A percentile compares a stretch with the other conserved stretches of the same genome.
These are phyloP conservation scores for Tenualosa ilisha DNA, from an alignment of 2,797 vertebrate genomes.

Conservation along the genomic window DNA sequence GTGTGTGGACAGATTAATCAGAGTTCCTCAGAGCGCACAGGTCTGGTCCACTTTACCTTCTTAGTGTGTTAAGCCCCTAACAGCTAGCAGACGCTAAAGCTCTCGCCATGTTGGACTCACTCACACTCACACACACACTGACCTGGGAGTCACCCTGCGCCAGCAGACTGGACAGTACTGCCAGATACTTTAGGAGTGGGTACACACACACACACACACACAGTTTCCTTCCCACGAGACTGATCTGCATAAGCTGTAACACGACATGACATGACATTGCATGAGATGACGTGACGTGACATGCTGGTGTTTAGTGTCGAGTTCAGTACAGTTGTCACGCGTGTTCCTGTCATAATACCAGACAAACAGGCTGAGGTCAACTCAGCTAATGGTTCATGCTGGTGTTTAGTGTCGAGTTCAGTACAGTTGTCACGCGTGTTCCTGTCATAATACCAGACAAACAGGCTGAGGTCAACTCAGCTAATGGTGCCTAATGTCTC, in stretches of 20 bases:
- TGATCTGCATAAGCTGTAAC: background rate
- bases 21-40: slow-evolving; percentile 44
- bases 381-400: background rate
- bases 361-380: background rate
- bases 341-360: background rate
- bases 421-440: background rate
- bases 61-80: slow-evolving; percentile 64
- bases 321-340: background rate
- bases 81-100: slow-evolving; percentile 39
- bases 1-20: slow-evolving; percentile 4
- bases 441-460: background rate
- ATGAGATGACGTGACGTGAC: background rate
- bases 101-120: slow-evolving; percentile 28
- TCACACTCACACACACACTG: slow-evolving; percentile 41
- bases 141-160: too few relatives aligned
- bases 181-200: background rate
- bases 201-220: background rate
- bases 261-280: background rate
- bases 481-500: background rate
- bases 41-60: slow-evolving; percentile 70
- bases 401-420: background rate
- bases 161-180: too few relatives aligned
- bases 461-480: background rate
- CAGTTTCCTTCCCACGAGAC: background rate
- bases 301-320: slow-evolving; percentile 4